Evolutionary conservation across 2,797 vertebrate species (phyloP), one percentile per base, ranked within the genome.

Genomic region (Morelia viridis): DNA sequence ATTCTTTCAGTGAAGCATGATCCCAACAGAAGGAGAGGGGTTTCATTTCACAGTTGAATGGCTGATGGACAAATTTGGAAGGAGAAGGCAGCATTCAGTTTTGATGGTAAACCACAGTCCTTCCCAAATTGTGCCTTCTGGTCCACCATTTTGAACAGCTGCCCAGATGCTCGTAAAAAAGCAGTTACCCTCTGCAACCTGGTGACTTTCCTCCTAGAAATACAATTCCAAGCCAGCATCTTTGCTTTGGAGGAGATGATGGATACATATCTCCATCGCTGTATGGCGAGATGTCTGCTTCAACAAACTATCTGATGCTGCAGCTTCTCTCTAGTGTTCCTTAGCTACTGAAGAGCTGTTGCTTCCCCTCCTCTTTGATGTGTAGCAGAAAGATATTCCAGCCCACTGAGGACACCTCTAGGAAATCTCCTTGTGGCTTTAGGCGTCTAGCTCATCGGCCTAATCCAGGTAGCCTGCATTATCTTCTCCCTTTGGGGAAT

Each of bases 11-110:
- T 26, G 3, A 28, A 80, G 89, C 87, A 89, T 3, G 15, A 86
- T 11, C 46, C 1, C 24, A 22, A 17, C 53, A 93, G 89, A 93
- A 90, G 91, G 94, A 93, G 95, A 85, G 94, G 87, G 71, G 92
- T 94, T 31, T 89, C 92, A 90, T 91, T 85, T 28, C 94, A 94
- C 94, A 93, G 94, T 3, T 0, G 46, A 93, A 83, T 26, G 2
- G 31, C 46, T 62, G 64, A 88, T 19, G 94, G 92, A 93, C 91
- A 53, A 57, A 13, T 0, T 0, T 62, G n/a, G 83, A 87, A 71
- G 35, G 92, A 80, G 76, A 88, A 50, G 71, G 89, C 22, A 0
- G 35, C 35, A 80, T 24, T 76, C 12, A 41, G 4, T 22, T 56
- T 17, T 64, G 3, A n/a, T 41, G 7, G 17, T 26, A 15, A 65